Evolutionary conservation across 2,888 invertebrate genomes (phyloP).

Genomic region (Oxystoma pomonae): DNA sequence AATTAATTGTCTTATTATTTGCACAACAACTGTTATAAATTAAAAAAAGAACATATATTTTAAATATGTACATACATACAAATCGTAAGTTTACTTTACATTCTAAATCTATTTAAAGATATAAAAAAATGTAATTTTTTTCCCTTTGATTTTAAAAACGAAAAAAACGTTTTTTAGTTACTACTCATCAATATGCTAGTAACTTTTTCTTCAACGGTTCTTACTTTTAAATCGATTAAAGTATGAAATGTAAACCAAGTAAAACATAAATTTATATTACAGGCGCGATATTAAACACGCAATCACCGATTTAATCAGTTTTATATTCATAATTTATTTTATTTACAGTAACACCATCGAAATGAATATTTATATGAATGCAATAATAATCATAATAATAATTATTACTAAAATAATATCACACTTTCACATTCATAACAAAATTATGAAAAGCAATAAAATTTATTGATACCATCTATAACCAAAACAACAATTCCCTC

Average conservation of each 20-base stretch:
- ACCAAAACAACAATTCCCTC: too few species aligned
- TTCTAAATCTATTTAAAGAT: too few species aligned
- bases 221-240: too few species aligned
- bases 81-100: too few species aligned
- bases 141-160: too few species aligned
- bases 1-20: not conserved
- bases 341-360: not conserved
- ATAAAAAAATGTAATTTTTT: too few species aligned
- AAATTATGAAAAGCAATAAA: conserved; percentile 18
- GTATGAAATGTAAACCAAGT: too few species aligned
- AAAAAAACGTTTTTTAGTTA: too few species aligned
- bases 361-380: conserved; percentile 6
- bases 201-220: too few species aligned
- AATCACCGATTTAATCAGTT: not conserved
- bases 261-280: not conserved
- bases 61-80: not conserved
- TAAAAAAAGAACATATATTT: not conserved
- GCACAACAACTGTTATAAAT: not conserved
- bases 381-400: conserved; percentile 21
- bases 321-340: not conserved
- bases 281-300: not conserved
- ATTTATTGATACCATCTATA: not conserved
- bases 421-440: conserved; percentile 45
- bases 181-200: too few species aligned
- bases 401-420: conserved; percentile 41